A percentile compares a stretch with the other conserved stretches of the same genome.
Conservation (phyloP, 2,888 invertebrate genomes). For the Melieria crassipennis region DNA sequence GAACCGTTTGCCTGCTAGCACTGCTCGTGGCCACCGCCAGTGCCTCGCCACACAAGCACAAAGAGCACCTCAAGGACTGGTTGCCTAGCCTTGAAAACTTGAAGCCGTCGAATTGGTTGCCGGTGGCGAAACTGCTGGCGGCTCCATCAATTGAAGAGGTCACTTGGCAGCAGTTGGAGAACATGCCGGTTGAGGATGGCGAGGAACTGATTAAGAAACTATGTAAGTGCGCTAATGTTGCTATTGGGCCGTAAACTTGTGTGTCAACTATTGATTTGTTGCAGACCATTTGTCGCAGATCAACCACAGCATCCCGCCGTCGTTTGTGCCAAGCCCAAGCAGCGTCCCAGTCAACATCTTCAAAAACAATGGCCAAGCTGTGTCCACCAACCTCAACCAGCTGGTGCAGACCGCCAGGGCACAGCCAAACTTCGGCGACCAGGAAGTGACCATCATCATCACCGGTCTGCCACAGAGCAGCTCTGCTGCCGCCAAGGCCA, state of each 20-base stretch:
- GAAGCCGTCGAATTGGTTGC: slow-evolving; percentile 56
- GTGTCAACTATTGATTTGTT: neutral
- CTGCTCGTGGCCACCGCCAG: slow-evolving; percentile 48
- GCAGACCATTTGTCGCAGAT: slow-evolving; percentile 57
- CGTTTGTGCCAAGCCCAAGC: slow-evolving; percentile 52
- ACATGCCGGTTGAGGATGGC: slow-evolving; percentile 53
- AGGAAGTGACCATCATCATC: slow-evolving; percentile 60
- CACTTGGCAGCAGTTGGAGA: slow-evolving; percentile 51
- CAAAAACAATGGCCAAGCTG: slow-evolving; percentile 50
- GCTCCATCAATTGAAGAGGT: slow-evolving; percentile 52
- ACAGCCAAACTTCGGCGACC: slow-evolving; percentile 51
- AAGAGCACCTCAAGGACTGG: slow-evolving; percentile 9
- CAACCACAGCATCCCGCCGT: slow-evolving; percentile 50
- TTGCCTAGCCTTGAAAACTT: slow-evolving; percentile 44
- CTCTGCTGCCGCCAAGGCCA: slow-evolving; percentile 52
- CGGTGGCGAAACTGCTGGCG: slow-evolving; percentile 48
- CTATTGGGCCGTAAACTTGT: neutral
- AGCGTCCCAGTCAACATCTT: slow-evolving; percentile 50
- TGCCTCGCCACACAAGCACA: slow-evolving; percentile 40
- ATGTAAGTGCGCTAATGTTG: slow-evolving; percentile 47
- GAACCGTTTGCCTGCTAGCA: slow-evolving; percentile 47
- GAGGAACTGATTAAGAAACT: slow-evolving; percentile 50
- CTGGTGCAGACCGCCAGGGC: slow-evolving; percentile 48
- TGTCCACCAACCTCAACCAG: slow-evolving; percentile 49
- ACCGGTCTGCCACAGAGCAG: slow-evolving; percentile 54